phyloP scores from a whole-genome alignment of 2,797 vertebrate genomes.

The Argentina silus region DNA sequence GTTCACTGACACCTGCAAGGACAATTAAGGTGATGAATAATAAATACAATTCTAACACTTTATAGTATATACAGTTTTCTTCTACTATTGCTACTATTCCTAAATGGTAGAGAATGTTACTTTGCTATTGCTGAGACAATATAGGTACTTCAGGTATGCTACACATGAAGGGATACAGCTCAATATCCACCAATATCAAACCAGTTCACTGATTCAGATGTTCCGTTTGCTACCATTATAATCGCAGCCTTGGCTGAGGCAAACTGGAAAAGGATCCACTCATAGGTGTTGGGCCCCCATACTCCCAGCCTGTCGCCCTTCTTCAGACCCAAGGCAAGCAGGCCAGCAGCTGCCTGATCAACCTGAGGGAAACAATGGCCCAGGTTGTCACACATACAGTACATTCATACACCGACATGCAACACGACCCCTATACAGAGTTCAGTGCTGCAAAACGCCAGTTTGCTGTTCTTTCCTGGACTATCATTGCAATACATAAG shows the following conservation, averaged over 20 bases:
- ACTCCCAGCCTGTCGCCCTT: conserved; percentile 87
- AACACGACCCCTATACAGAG: not conserved
- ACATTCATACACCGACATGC: not conserved
- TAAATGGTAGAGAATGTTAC: too few relatives aligned
- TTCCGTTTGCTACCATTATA: conserved; percentile 77
- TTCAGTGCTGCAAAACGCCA: not conserved
- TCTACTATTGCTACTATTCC: not conserved
- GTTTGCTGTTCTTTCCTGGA: not conserved
- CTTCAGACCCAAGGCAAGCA: conserved; percentile 84
- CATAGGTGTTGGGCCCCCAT: conserved; percentile 90
- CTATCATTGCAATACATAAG: too few relatives aligned
- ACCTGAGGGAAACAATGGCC: conserved; percentile 72
- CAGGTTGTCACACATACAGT: not conserved
- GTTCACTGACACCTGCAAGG: conserved; percentile 86
- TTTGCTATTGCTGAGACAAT: too few relatives aligned
- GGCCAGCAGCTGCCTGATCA: conserved; percentile 83
- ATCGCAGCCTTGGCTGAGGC: conserved; percentile 89
- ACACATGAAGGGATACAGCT: not conserved
- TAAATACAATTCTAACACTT: not conserved
- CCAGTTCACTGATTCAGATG: not conserved
- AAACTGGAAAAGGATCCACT: conserved; percentile 90
- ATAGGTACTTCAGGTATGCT: too few relatives aligned
- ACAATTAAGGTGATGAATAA: not conserved
- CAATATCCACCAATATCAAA: not conserved
- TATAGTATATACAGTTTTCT: not conserved